Evolutionary conservation across 2,888 invertebrate species (phyloP).

Genomic region (Cremastobaeus sp.): DNA sequence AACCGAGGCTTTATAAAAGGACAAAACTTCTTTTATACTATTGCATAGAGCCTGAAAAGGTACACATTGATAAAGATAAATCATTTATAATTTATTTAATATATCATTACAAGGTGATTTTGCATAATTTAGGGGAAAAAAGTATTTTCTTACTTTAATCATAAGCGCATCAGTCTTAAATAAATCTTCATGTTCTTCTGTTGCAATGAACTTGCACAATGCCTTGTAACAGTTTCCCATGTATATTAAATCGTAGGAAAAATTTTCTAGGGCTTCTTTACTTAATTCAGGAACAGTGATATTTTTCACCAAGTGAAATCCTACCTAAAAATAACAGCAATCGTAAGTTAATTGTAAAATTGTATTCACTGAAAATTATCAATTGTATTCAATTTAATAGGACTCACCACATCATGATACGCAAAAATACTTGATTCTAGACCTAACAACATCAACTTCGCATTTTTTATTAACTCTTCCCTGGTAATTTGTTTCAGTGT

Average conservation of each 20-base stretch:
- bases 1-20: constrained; percentile 72
- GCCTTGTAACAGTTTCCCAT: constrained; percentile 76
- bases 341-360: neutral
- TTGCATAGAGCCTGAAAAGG: constrained; percentile 70
- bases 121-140: too few species aligned
- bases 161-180: too few species aligned
- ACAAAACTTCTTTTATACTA: constrained; percentile 72
- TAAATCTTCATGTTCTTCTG: too few species aligned
- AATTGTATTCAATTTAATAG: constrained; percentile 36
- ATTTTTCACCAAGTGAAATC: constrained; percentile 69
- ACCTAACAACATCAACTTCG: constrained; percentile 72
- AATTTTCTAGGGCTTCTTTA: constrained; percentile 64
- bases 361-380: neutral
- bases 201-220: constrained; percentile 65
- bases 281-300: constrained; percentile 67
- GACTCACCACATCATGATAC: constrained; percentile 64
- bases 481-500: constrained; percentile 64
- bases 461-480: constrained; percentile 68
- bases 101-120: neutral
- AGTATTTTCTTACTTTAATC: constrained; percentile 6
- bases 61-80: neutral
- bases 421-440: constrained; percentile 72
- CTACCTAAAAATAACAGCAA: constrained; percentile 65
- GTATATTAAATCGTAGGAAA: constrained; percentile 66
- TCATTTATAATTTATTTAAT: neutral